A percentile compares a stretch with the other conserved stretches of the same genome.
These are phyloP conservation scores for Thalpophila matura DNA, from an alignment of 2,888 invertebrate genomes.

Conservation along the genomic window DNA sequence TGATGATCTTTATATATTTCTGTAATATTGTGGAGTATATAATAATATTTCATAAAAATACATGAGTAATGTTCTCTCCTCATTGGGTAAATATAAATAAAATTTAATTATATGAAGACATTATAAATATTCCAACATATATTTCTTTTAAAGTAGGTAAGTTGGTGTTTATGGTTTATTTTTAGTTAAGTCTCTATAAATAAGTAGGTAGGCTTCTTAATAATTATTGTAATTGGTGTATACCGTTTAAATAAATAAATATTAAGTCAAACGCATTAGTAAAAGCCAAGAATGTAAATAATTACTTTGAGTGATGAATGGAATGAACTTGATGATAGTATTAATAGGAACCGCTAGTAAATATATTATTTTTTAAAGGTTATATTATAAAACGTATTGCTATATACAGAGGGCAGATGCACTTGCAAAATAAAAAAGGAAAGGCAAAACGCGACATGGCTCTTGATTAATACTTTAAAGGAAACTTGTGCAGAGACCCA, in stretches of 20 bases:
- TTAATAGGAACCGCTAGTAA: conserved; percentile 36
- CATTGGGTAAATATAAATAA: conserved; percentile 1
- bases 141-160: no score
- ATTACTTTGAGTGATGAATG: conserved; percentile 34
- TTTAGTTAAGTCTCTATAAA: no score
- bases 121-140: conserved; percentile 24
- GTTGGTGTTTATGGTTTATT: no score
- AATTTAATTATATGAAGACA: conserved; percentile 15
- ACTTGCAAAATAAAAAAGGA: conserved; percentile 76
- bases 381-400: conserved; percentile 50
- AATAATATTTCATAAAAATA: conserved; percentile 1
- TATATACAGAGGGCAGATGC: conserved; percentile 78
- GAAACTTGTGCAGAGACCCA: conserved; percentile 79
- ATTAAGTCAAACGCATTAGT: conserved; percentile 48
- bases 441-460: conserved; percentile 74
- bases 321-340: conserved; percentile 40
- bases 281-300: conserved; percentile 43
- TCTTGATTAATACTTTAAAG: conserved; percentile 86
- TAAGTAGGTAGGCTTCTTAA: no score
- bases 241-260: no score
- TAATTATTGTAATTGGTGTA: no score
- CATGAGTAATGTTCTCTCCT: background rate
- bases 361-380: conserved; percentile 53
- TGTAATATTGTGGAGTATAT: background rate
- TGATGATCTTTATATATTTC: background rate